These are phyloP conservation scores for Manacus vitellinus DNA, from an alignment of 2,113 vertebrate genomes.

Conservation along the genomic window DNA sequence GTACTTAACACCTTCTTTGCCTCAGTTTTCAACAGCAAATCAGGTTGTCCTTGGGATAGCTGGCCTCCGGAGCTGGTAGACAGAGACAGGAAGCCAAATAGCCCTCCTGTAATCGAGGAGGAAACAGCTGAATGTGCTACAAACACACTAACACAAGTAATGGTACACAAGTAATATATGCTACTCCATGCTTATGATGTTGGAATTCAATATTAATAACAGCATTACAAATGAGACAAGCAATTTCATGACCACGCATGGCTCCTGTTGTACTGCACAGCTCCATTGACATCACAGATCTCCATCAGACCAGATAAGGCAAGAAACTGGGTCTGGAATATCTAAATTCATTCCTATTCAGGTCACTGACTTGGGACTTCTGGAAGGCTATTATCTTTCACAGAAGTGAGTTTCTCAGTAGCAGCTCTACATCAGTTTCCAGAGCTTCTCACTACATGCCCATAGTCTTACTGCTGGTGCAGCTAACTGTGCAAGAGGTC, in stretches of 20 bases:
- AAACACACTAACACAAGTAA: neutral
- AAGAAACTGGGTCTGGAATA: neutral
- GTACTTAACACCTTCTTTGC: too few species aligned
- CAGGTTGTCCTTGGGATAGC: too few species aligned
- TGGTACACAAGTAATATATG: neutral
- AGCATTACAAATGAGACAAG: neutral
- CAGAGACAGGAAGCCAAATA: too few species aligned
- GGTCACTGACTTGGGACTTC: neutral
- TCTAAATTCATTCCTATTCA: neutral
- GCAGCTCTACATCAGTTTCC: neutral
- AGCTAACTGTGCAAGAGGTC: neutral
- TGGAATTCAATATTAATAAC: neutral
- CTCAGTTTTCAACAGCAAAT: too few species aligned
- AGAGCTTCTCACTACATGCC: neutral
- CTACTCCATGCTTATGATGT: rapidly evolving
- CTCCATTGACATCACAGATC: neutral
- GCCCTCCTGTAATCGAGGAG: too few species aligned
- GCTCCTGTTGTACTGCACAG: neutral
- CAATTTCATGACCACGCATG: neutral
- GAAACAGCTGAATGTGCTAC: neutral
- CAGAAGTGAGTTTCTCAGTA: neutral
- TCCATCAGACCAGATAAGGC: neutral
- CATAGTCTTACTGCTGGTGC: neutral
- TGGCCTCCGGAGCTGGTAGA: too few species aligned
- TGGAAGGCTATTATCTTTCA: neutral